Evolutionary conservation across 2,888 invertebrate species (phyloP), one percentile per base, ranked within the genome.

Genomic region (Drosophila kanekoi): DNA sequence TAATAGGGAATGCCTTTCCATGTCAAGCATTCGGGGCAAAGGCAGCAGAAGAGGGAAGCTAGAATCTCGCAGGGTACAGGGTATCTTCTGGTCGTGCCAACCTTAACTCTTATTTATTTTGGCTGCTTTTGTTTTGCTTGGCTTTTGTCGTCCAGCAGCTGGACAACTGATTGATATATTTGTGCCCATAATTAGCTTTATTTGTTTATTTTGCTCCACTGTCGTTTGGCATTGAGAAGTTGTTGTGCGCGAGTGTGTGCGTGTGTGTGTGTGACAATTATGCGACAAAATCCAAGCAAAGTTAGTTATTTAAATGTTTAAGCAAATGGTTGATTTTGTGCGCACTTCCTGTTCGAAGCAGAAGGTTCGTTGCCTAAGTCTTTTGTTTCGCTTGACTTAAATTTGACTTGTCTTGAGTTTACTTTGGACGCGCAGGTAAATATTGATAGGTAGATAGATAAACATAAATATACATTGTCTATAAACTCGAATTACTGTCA

Each of bases 161-260:
- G 67, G 79, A 75, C 86, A 82, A 68, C 68, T 82, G 88, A 82
- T 87, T 87, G 86, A 82, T 88, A 59, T 70, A 68, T 70, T 59
- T 52, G 32, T 57, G 44, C 47, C 43, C 58, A 51, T 57, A 73
- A 73, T 87, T 85, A 63, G 61, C 35, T 58, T 71, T 59, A 66
- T 84, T 61, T 81, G 49, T 69, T 52, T 45, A 53, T 60, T 63
- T 23, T 54, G 65, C 41, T 48, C 32, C 59, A 52, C 75, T 44
- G 47, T n/a, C 32, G 38, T 51, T 63, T 80, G 84, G 73, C 64
- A 69, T 62, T 81, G 81, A 53, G 18, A 20, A 40, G n/a, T 40
- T 40, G 1, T 6, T 23, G 45, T 28, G 20, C 0, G 41, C 38
- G 35, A 14, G 37, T 52, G 37, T 43, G 23, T 38, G 6, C 40